Base-by-base conservation (phyloP, 2,888 invertebrate genomes). In the Eucera pruinosa region DNA sequence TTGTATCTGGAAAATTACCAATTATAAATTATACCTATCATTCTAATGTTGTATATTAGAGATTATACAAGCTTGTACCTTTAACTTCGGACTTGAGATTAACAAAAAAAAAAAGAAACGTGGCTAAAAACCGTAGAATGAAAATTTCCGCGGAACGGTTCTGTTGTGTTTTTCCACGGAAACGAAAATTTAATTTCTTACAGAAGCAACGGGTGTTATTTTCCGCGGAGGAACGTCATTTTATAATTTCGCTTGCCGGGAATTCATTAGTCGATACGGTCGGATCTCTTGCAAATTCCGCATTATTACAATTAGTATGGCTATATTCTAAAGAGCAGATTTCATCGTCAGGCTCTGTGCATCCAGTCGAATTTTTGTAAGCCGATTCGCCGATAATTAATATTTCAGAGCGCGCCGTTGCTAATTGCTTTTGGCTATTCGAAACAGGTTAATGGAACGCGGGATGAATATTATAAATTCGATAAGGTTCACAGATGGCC, bases 331-430 rank as follows among this genome's bases (percentile, higher is more conserved):
- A 45, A 55, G 45, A 20, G 13, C 41, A 6, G 52, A 30, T 57
- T 67, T 48, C 11, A 58, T 5, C 30, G 1, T 20, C 5, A 65
- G 15, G 50, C 11, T 11, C n/a, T 7, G 20, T 6, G 36, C 55
- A 13, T 5, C 18, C 11, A 6, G 48, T 55, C 2, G 62, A 41
- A 67, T 68, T 78, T 78, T 78, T 78, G 41, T 74, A 78, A 74
- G 58, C 77, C 77, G 77, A 78, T 74, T 55, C 20, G 1, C 23
- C 41, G 43, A 64, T 68, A 60, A 69, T 78, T 74, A 73, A 78
- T 74, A 78, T 74, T 43, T 48, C 27, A 5, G 18, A 9, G 0
- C 27, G 25, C 45, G 48, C 30, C n/a, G 60, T 36, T 43, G 48
- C 47, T 74, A 78, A 78, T 74, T 68, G 74, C 18, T 69, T 60